These are phyloP conservation scores for Calypte anna DNA, from an alignment of 2,113 vertebrate genomes.

Conservation along the genomic window DNA sequence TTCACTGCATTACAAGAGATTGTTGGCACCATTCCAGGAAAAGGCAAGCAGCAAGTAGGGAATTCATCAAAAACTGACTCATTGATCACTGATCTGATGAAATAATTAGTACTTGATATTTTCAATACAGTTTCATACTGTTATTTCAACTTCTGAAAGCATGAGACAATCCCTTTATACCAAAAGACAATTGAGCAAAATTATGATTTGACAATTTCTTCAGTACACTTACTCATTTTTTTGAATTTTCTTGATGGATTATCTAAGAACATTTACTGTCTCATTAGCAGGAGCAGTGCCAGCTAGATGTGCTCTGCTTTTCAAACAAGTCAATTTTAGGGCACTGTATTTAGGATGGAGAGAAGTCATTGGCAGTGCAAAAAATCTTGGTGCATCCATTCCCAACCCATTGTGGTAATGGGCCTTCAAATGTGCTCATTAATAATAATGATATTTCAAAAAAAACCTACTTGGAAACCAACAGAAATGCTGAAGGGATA, in stretches of 20 bases:
- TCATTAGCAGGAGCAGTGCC: background rate
- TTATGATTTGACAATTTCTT: background rate
- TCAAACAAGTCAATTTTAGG: background rate
- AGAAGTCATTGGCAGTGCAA: background rate
- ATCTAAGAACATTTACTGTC: background rate
- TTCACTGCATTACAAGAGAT: constrained; percentile 31
- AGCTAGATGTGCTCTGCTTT: background rate
- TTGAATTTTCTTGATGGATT: background rate
- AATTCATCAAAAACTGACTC: constrained; percentile 63
- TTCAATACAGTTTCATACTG: background rate
- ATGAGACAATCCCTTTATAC: background rate
- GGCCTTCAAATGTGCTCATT: background rate
- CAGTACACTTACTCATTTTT: background rate
- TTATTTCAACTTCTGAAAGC: constrained; percentile 12
- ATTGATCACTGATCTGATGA: constrained; percentile 57
- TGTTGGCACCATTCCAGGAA: constrained; percentile 44
- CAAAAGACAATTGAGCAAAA: background rate
- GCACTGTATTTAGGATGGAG: background rate
- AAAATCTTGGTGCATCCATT: background rate
- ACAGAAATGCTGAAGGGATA: background rate
- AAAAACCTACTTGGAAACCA: background rate
- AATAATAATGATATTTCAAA: background rate
- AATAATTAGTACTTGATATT: constrained; percentile 68
- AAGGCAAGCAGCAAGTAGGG: background rate
- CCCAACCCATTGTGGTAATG: background rate